These are phyloP conservation scores for Saturnia pavonia DNA, from an alignment of 2,888 invertebrate genomes.

Conservation along the genomic window DNA sequence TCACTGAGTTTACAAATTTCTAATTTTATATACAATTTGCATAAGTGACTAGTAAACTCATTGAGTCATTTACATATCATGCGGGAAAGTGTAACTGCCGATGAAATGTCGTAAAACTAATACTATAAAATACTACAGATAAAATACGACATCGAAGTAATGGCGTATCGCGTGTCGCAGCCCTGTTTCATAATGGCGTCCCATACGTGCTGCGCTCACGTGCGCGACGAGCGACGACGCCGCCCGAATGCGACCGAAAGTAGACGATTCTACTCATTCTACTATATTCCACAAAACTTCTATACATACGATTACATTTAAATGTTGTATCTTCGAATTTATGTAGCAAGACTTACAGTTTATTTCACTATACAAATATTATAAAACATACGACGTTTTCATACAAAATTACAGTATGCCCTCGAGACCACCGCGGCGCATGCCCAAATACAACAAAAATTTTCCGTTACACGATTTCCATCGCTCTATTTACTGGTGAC, in stretches of 20 bases:
- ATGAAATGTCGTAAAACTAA: conserved; percentile 39
- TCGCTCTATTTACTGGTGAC: conserved; percentile 38
- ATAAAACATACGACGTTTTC: conserved; percentile 33
- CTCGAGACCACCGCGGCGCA: conserved; percentile 73
- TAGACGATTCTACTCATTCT: conserved; percentile 42
- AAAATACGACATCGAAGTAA: conserved; percentile 40
- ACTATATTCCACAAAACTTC: conserved; percentile 28
- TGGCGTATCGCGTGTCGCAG: conserved; percentile 36
- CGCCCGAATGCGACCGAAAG: conserved; percentile 71
- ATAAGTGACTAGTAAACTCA: conserved; percentile 26
- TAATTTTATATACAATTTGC: neutral
- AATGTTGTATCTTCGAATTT: conserved; percentile 27
- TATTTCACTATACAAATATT: conserved; percentile 20
- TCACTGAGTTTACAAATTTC: neutral
- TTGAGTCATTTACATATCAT: conserved; percentile 32
- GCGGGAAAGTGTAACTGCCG: conserved; percentile 30
- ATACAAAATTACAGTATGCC: conserved; percentile 47
- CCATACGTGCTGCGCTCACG: conserved; percentile 65
- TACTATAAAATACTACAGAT: conserved; percentile 32
- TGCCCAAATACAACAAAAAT: conserved; percentile 56
- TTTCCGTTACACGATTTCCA: conserved; percentile 41
- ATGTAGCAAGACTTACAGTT: fast-evolving
- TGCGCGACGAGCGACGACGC: conserved; percentile 67
- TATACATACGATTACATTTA: conserved; percentile 30
- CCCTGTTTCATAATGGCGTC: conserved; percentile 50